Base-by-base conservation (phyloP, 1,140 invertebrate genomes). In the Drosophila novamexicana region DNA sequence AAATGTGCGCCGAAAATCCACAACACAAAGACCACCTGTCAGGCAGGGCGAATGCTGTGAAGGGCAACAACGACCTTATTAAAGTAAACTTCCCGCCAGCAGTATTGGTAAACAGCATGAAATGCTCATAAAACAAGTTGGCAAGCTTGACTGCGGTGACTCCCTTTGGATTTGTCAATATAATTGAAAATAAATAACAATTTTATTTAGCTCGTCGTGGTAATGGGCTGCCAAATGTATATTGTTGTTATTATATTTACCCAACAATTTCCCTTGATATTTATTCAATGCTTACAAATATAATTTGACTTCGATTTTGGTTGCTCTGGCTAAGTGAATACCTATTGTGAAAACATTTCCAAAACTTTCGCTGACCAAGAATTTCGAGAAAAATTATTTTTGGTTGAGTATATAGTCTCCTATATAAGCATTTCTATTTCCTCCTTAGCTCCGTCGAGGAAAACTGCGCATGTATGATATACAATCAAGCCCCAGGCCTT, bases 131-230 rank as follows among this genome's bases (percentile, higher is more conserved):
- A 58, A 66, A 50, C 9, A 67, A 39, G 39, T 45, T 22, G 14
- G n/a, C 49, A 52, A n/a, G 12, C 12, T 52, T 29, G 22, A 12
- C 29, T 39, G n/a, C 14, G 10, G 37, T 7, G 32, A 14, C 14
- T 34, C 44, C 7, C 39, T 10, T 34, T 1, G 45, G 47, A 68
- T 44, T 68, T 52, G 36, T 59, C 54, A 12, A 45, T 40, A 29
- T 75, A 61, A 65, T 75, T 75, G 73, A 75, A 75, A 40, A 71
- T 59, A 75, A 75, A 71, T 75, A 52, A 39, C 40, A 58, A 45
- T 75, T 54, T 45, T 45, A 32, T 64, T 53, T 7, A 16, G 1
- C 42, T 16, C 16, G 18, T 7, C 40, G 40, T 32, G 56, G 1
- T 36, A 52, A 36, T 52, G 7, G 7, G 8, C 3, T 12, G 45